Conservation (phyloP, 1,140 invertebrate genomes). For the Drosophila athabasca region DNA sequence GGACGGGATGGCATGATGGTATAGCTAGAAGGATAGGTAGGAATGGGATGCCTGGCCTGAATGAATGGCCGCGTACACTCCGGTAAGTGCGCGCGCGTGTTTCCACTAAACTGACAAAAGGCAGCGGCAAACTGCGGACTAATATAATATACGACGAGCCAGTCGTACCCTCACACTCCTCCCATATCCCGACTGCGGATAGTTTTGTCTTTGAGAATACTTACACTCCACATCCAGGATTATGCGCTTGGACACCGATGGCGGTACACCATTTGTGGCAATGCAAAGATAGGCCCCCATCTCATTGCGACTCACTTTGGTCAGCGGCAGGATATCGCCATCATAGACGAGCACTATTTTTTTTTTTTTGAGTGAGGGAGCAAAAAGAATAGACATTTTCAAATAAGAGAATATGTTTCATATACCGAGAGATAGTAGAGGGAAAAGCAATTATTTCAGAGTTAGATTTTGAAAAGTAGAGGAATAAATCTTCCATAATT, state of each 20-base stretch:
- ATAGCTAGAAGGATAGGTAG: background rate
- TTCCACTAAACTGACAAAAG: slow-evolving; percentile 50
- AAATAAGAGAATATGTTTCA: slow-evolving; percentile 25
- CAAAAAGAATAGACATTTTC: slow-evolving; percentile 33
- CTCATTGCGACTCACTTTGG: slow-evolving; percentile 92
- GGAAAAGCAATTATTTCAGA: no score
- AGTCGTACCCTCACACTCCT: background rate
- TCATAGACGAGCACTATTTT: slow-evolving; percentile 89
- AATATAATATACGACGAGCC: slow-evolving; percentile 55
- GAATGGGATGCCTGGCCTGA: slow-evolving; percentile 32
- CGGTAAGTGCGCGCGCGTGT: slow-evolving; percentile 75
- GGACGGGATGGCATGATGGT: background rate
- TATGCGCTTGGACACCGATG: slow-evolving; percentile 94
- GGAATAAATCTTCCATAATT: no score
- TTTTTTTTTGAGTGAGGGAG: no score
- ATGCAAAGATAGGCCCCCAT: slow-evolving; percentile 94
- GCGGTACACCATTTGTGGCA: slow-evolving; percentile 92
- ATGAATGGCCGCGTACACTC: slow-evolving; percentile 65
- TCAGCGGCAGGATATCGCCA: slow-evolving; percentile 92
- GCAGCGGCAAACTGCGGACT: slow-evolving; percentile 17
- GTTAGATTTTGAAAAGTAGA: no score
- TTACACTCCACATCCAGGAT: slow-evolving; percentile 95
- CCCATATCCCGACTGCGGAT: slow-evolving; percentile 6
- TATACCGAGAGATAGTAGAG: background rate
- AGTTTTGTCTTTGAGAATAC: slow-evolving; percentile 82